Base-by-base conservation (phyloP, 2,888 invertebrate genomes). In the Euzophera pinguis region DNA sequence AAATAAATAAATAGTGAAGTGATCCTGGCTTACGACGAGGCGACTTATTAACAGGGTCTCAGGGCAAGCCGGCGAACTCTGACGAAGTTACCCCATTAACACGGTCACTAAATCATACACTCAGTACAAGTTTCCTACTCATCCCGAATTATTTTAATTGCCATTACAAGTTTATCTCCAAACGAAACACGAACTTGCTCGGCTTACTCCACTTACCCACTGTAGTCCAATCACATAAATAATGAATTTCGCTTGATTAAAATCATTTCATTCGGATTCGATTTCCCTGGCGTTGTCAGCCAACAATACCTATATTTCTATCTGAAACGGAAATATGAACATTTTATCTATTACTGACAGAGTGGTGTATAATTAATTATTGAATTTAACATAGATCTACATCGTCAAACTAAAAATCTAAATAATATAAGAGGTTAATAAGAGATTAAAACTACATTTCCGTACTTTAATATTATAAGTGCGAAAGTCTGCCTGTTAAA, bases 61-160 rank as follows among this genome's bases (percentile, higher is more conserved):
- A 61, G 61, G 57, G 59, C 64, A 60, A 63, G 57, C 60, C 67
- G 65, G 62, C 63, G 71, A 81, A 81, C 74, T 83, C 82, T 76
- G 73, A 79, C 74, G 73, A 84, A 86, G 75, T 84, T 84, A 75
- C 67, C 69, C 82, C 78, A 83, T 86, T 83, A 84, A 80, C 79
- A 74, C 77, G 72, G 75, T 75, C 78, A 78, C 76, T 85, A 83
- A 84, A 85, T 86, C 84, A 84, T 82, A 78, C 71, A 72, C 72
- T 78, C 77, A 79, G 73, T 77, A 65, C 67, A 73, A 78, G 68
- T 76, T 75, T 64, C 66, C 72, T 69, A 67, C 73, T 73, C 74
- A 77, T 73, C 75, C 69, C 69, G 71, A 80, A 81, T 81, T 75
- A 80, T 83, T 84, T 84, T 80, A 76, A 83, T 79, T 80, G 78